Percentiles rank a stretch among this genome's conserved stretches.
These are phyloP conservation scores for Rhingia rostrata DNA, from an alignment of 2,888 invertebrate genomes.

Conservation along the genomic window DNA sequence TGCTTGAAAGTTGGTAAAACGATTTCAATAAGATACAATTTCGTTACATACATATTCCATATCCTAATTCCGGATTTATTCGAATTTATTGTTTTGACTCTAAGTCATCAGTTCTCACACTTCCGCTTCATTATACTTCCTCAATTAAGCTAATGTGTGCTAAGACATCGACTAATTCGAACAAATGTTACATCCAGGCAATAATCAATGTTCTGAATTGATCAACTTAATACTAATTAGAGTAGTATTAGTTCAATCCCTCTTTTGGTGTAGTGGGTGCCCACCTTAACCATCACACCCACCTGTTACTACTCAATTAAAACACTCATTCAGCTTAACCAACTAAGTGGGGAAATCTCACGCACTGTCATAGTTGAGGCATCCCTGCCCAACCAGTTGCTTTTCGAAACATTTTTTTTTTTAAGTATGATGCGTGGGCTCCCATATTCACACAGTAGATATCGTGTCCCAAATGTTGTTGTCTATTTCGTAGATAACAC, in stretches of 20 bases:
- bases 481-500: slow-evolving; percentile 65
- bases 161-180: too few relatives aligned
- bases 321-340: neutral
- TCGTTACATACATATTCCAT: too few relatives aligned
- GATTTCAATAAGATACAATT: too few relatives aligned
- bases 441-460: slow-evolving; percentile 19
- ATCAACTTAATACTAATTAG: slow-evolving; percentile 7
- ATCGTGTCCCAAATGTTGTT: slow-evolving; percentile 58
- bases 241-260: neutral
- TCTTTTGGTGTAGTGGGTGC: neutral
- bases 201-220: neutral
- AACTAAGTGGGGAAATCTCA: slow-evolving; percentile 24
- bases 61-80: too few relatives aligned
- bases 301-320: slow-evolving; percentile 17
- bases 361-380: slow-evolving; percentile 23
- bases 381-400: slow-evolving; percentile 35
- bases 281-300: slow-evolving; percentile 7
- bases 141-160: too few relatives aligned
- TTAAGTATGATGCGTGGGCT: slow-evolving; percentile 46
- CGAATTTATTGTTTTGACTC: too few relatives aligned
- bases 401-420: slow-evolving; percentile 24
- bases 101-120: too few relatives aligned
- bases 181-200: too few relatives aligned
- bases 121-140: too few relatives aligned
- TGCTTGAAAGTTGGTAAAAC: too few relatives aligned